Evolutionary conservation across 1,140 invertebrate species (phyloP), one percentile per base, ranked within the genome.

Genomic region (Drosophila bifasciata): DNA sequence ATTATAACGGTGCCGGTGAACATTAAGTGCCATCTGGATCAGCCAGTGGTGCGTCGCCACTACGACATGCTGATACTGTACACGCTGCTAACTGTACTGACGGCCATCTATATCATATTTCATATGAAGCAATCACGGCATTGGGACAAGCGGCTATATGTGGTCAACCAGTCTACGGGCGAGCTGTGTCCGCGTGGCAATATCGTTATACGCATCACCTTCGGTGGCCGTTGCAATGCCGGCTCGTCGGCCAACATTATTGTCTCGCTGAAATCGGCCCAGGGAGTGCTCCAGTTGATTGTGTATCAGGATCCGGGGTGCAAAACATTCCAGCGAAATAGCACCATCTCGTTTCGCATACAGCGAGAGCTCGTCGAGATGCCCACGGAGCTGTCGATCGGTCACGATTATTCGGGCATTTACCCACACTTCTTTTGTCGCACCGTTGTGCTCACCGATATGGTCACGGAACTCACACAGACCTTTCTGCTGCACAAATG

Each of bases 371-470:
- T 73, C 5, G 17, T 68, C 1, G 44, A 56, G 6, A 2, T 73
- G 2, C 74, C 74, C 7, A 32, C 41, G 4, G 25, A 23, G 15
- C 17, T 76, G 9, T 3, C 63, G 1, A 32, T 73, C 1, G 44
- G 63, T 1, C 70, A 76, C 50, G 74, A 76, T 25, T 48, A 28
- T 17, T 45, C 63, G 0, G 69, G 69, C 9, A 76, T 73, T 25
- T 58, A 73, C 46, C 74, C 74, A 1, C n/a, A 73, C 9, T 72
- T 68, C n/a, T 76, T 55, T 58, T 73, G 69, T 21, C 46, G 62
- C 11, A 53, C 7, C 11, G 53, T 73, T 5, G 19, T 68, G 5
- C 13, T 76, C 4, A 50, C 32, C 13, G 74, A 76, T n/a, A 49
- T 53, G 0, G 0, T 46, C 2, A 51, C 58, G 5, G 44, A 49